Evolutionary conservation across 2,888 invertebrate species (phyloP), one percentile per base, ranked within the genome.

Genomic region (Drosophila robusta): DNA sequence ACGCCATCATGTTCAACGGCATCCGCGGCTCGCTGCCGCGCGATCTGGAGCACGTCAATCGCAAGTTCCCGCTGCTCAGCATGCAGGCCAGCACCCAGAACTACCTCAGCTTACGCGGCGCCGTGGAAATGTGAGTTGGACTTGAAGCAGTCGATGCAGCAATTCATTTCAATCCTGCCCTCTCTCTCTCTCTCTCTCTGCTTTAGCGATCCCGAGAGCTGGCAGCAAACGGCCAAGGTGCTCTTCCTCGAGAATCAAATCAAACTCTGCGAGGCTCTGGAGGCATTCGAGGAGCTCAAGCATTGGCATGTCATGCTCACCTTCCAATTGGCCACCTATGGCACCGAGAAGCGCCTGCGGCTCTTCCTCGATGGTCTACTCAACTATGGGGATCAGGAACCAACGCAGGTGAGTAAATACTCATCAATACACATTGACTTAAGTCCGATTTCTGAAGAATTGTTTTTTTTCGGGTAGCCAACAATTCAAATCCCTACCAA

Each of bases 371-470:
- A 92, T 58, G 90, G 91, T 60, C 75, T 92, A 16, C 73, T 92
- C 3, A 70, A 69, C 36, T 57, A 42, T 18, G 93, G 78, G 22
- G 80, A 83, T 22, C 74, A 96, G 93, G 96, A 96, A 91, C 93
- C 93, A 12, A 54, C 56, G 0, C 68, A 72, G 69, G 80, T 82
- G 34, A 39, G 41, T 22, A 24, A n/a, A n/a, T n/a, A n/a, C n/a
- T n/a, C n/a, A n/a, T n/a, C n/a, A n/a, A n/a, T n/a, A n/a, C n/a
- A n/a, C n/a, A n/a, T n/a, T n/a, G n/a, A n/a, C n/a, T 22, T 22
- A 3, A 22, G 22, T 22, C 3, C 2, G 3, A 3, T 22, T 2
- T 22, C 22, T 22, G 22, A 26, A 26, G 26, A 26, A 6, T 26
- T 4, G 26, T 26, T 6, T 26, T 6, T 26, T 3, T 26, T 26